phyloP scores from a whole-genome alignment of 2,113 vertebrate species.

The Corythornis vintsioides region DNA sequence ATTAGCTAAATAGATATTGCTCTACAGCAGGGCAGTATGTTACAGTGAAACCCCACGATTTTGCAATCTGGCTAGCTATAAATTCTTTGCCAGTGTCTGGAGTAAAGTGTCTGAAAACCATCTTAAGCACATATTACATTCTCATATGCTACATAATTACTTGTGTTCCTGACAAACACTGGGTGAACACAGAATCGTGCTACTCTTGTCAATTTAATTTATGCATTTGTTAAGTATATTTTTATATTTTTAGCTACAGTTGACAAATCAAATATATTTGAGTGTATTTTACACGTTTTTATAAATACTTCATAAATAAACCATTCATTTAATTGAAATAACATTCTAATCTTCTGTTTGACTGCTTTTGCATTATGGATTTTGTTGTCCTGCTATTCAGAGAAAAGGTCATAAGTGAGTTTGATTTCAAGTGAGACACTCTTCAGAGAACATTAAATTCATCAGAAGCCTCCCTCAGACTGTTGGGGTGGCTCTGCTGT shows the following conservation, averaged over 20 bases:
- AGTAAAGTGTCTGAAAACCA: slow-evolving; percentile 47
- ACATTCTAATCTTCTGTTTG: background rate
- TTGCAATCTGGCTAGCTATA: background rate
- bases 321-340: slow-evolving; percentile 18
- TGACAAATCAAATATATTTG: slow-evolving; percentile 55
- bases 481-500: background rate
- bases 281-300: slow-evolving; percentile 47
- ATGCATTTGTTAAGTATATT: slow-evolving; percentile 73
- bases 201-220: slow-evolving; percentile 67
- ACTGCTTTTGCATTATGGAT: slow-evolving; percentile 20
- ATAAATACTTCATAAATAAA: slow-evolving; percentile 72
- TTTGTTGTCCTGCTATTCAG: slow-evolving; percentile 42
- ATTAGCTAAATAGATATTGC: slow-evolving; percentile 22
- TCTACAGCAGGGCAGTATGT: slow-evolving; percentile 30
- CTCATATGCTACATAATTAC: slow-evolving; percentile 10
- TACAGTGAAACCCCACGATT: background rate
- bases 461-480: background rate
- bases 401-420: slow-evolving; percentile 46
- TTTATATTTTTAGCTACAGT: slow-evolving; percentile 67
- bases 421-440: slow-evolving; percentile 42
- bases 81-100: slow-evolving; percentile 24
- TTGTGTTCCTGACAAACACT: slow-evolving; percentile 53
- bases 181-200: slow-evolving; percentile 36
- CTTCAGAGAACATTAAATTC: slow-evolving; percentile 13
- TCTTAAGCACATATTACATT: slow-evolving; percentile 8